These are phyloP conservation scores for Agrotis ipsilon DNA, from an alignment of 2,888 invertebrate genomes.

Conservation along the genomic window DNA sequence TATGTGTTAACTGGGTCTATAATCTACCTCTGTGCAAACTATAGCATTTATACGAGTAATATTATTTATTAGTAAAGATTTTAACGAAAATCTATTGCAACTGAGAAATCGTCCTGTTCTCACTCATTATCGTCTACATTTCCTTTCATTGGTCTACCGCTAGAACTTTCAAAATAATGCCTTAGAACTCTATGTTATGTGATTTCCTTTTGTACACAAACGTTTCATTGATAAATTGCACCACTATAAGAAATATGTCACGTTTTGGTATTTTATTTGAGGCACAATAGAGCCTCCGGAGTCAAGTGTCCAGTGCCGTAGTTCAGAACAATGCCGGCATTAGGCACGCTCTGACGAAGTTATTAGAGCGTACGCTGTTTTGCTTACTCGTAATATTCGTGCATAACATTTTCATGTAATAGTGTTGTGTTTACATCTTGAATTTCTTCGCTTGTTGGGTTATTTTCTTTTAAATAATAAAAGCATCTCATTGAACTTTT, in stretches of 20 bases:
- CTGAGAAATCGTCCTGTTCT: no score
- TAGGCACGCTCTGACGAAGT: slow-evolving; percentile 48
- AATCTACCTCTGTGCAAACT: no score
- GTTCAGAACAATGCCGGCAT: slow-evolving; percentile 59
- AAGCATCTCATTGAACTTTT: no score
- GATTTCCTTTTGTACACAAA: not conserved
- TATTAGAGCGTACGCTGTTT: slow-evolving; percentile 72
- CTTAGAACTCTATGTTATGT: not conserved
- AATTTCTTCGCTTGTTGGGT: not conserved
- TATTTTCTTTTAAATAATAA: no score
- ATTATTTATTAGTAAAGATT: no score
- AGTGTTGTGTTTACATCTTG: slow-evolving; percentile 8
- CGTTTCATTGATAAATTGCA: slow-evolving; percentile 14
- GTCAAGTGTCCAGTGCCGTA: slow-evolving; percentile 13
- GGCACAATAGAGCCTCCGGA: slow-evolving; percentile 27
- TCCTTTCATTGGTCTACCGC: no score
- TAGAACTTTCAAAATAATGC: no score
- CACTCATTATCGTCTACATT: no score
- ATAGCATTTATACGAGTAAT: no score
- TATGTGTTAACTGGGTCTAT: no score
- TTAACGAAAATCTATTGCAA: no score
- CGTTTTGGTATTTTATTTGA: slow-evolving; percentile 35
- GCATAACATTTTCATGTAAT: slow-evolving; percentile 51
- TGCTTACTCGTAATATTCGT: slow-evolving; percentile 53
- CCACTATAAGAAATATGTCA: slow-evolving; percentile 20